Evolutionary conservation across 2,888 invertebrate genomes (phyloP), one percentile per base, ranked within the genome.

Genomic region (Andrena bicolor): DNA sequence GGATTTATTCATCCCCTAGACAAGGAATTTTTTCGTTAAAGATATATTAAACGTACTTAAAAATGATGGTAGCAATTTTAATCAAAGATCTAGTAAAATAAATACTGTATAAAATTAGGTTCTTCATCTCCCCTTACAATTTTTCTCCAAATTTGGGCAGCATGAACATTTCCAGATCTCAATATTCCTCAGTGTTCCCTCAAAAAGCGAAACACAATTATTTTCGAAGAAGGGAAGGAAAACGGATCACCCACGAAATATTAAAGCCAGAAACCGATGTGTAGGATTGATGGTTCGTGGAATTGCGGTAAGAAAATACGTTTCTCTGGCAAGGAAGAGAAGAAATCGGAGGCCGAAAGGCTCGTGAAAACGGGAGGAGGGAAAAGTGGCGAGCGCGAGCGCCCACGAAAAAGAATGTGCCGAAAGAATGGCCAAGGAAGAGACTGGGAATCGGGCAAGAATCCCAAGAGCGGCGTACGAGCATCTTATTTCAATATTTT

Each of bases 401-500:
- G 10, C 4, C 23, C 20, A 23, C 56, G 69, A 69, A 69, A 49
- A 78, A 75, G 75, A 77, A 78, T 64, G 68, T 48, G 61, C 69
- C 32, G 69, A 74, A 65, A 49, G 56, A 41, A 63, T 49, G 53
- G 60, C n/a, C 28, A 20, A 65, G 65, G 74, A 28, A 68, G 82
- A 60, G 82, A 53, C 58, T 76, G 58, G 51, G 75, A 60, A 76
- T 71, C 70, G 77, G 56, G 75, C 66, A 71, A 81, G 84, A 86
- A 80, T 76, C 73, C 80, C 80, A 83, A 79, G 73, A 85, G 82
- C 82, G 74, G 78, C 75, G 80, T 82, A 84, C 85, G 79, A 83
- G 82, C 85, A 85, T 84, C 90, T 90, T 90, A 88, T 90, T 88
- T 90, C 87, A 91, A 91, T 90, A 91, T 91, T 91, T 91, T 88